Evolutionary conservation across 1,140 invertebrate genomes (phyloP).

Genomic region (Drosophila sulfurigaster): DNA sequence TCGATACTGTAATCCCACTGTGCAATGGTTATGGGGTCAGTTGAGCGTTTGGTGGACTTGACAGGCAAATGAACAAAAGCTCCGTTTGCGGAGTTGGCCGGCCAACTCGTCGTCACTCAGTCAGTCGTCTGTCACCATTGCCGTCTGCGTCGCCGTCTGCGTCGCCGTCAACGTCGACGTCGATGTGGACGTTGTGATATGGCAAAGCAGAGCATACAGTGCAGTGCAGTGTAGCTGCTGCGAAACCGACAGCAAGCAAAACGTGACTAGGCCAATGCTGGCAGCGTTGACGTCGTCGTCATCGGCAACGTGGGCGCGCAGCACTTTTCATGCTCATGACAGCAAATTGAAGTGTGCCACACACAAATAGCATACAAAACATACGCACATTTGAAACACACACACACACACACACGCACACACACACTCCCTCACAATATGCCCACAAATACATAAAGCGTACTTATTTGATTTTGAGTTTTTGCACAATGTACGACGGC

Average conservation of each 20-base stretch:
- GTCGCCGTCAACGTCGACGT: not conserved
- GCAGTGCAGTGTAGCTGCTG: not conserved
- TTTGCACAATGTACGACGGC: not conserved
- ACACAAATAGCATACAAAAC: constrained; percentile 16
- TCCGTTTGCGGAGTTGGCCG: constrained; percentile 4
- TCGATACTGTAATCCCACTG: constrained; percentile 10
- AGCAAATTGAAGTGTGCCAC: constrained; percentile 58
- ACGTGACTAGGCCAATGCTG: constrained; percentile 75
- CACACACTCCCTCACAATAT: constrained; percentile 3
- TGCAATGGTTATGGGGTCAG: constrained; percentile 18
- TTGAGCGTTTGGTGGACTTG: constrained; percentile 26
- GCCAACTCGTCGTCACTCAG: not conserved
- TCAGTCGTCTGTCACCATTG: not conserved
- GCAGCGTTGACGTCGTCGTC: constrained; percentile 41
- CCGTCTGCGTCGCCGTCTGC: not conserved
- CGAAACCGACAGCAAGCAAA: constrained; percentile 34
- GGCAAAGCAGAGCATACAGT: no score
- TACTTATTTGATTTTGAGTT: constrained; percentile 11
- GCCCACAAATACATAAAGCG: no score
- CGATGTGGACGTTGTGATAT: no score
- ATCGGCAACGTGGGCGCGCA: constrained; percentile 32
- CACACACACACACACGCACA: constrained; percentile 8
- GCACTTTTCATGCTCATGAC: constrained; percentile 63
- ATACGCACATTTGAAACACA: constrained; percentile 6
- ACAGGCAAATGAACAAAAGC: constrained; percentile 40